A percentile compares a stretch with the other conserved stretches of the same genome.
phyloP scores from a whole-genome alignment of 2,797 vertebrate species.

The Parambassis ranga region DNA sequence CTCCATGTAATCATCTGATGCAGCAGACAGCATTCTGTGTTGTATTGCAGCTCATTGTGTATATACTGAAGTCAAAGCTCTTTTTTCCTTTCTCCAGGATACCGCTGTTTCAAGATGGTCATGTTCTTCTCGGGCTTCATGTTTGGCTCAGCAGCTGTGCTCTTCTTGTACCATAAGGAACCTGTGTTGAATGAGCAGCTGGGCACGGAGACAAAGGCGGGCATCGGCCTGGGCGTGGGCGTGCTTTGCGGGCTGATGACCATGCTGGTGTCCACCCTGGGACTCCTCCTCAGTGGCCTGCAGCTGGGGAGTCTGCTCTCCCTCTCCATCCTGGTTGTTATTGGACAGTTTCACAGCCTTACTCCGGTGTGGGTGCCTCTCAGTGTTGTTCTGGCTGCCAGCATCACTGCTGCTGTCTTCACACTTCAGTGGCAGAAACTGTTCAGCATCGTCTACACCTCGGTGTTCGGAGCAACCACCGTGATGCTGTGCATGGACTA shows the following conservation, averaged over 20 bases:
- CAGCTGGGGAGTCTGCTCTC: constrained; percentile 85
- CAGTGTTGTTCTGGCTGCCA: constrained; percentile 68
- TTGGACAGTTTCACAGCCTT: constrained; percentile 80
- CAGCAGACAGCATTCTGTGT: no score
- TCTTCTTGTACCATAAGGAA: constrained; percentile 85
- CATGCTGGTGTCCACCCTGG: constrained; percentile 83
- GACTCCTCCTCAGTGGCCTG: constrained; percentile 86
- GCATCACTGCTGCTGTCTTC: constrained; percentile 78
- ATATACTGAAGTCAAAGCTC: no score
- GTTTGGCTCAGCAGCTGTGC: constrained; percentile 81
- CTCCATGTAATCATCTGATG: no score
- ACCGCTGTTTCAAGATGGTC: constrained; percentile 88
- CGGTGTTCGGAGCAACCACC: constrained; percentile 79
- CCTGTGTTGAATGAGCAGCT: constrained; percentile 76
- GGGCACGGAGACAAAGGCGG: constrained; percentile 82
- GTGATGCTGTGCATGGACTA: constrained; percentile 83
- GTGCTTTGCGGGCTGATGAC: constrained; percentile 87
- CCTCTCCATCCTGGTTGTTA: constrained; percentile 71
- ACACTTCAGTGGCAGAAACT: constrained; percentile 86
- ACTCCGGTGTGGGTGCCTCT: constrained; percentile 83
- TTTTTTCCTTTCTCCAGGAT: constrained; percentile 71
- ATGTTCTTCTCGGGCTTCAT: constrained; percentile 90
- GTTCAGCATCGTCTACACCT: constrained; percentile 83
- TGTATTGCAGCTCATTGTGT: no score
- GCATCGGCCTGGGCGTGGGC: constrained; percentile 85